A percentile compares a stretch with the other conserved stretches of the same genome.
phyloP scores from a whole-genome alignment of 2,113 vertebrate species.

The Apistogramma diplotaenia region DNA sequence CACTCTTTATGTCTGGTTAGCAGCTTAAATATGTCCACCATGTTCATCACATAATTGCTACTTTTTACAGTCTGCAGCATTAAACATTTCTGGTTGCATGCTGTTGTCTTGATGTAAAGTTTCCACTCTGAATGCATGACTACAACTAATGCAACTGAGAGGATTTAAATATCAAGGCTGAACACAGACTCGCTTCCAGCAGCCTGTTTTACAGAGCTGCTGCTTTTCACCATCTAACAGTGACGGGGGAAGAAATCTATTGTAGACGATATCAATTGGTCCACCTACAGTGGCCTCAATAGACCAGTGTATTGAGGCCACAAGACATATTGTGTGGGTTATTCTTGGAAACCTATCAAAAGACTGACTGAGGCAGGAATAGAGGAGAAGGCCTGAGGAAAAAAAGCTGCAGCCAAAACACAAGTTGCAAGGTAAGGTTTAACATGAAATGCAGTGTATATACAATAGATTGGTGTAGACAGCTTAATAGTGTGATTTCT shows the following conservation, averaged over 20 bases:
- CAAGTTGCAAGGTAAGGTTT: not conserved
- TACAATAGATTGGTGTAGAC: not conserved
- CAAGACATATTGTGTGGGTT: conserved; percentile 13
- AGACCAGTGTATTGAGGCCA: conserved; percentile 33
- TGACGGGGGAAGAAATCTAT: not conserved
- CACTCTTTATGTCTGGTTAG: not conserved
- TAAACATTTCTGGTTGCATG: not conserved
- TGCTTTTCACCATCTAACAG: not conserved
- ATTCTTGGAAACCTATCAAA: conserved; percentile 52
- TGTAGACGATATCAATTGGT: conserved; percentile 23
- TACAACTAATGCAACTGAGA: not conserved
- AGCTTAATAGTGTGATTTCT: not conserved
- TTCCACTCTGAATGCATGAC: not conserved
- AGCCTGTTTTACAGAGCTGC: not conserved
- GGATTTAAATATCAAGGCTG: not conserved
- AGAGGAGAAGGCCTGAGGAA: conserved; percentile 12
- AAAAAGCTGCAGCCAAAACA: not conserved
- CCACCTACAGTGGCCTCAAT: conserved; percentile 42
- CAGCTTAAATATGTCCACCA: not conserved
- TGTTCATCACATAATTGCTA: not conserved
- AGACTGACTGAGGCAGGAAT: not conserved
- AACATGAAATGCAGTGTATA: not conserved
- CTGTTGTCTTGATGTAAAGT: not conserved
- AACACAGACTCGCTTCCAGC: not conserved
- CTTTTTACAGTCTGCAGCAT: not conserved